Conservation (phyloP, 1,140 invertebrate genomes). For the Drosophila ambigua region DNA sequence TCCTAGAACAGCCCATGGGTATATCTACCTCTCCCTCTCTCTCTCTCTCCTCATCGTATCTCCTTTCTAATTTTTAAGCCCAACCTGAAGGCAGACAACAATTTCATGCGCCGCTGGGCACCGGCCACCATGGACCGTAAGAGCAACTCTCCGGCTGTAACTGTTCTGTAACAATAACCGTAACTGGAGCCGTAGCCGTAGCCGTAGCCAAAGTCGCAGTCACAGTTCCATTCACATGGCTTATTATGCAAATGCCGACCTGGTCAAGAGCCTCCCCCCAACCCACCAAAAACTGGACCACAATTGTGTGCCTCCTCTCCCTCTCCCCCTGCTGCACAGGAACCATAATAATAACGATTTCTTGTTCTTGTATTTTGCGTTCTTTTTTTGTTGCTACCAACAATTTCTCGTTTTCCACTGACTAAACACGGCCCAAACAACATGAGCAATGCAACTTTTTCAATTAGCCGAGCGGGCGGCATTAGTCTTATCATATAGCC, state of each 20-base stretch:
- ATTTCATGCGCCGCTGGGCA: slow-evolving; percentile 74
- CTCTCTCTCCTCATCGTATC: background rate
- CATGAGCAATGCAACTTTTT: slow-evolving; percentile 69
- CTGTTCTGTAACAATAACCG: slow-evolving; percentile 34
- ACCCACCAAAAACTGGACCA: slow-evolving; percentile 46
- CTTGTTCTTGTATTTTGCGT: slow-evolving; percentile 11
- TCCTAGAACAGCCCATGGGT: slow-evolving; percentile 15
- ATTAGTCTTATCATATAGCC: slow-evolving; percentile 61
- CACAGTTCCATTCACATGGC: slow-evolving; percentile 61
- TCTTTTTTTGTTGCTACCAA: slow-evolving; percentile 3
- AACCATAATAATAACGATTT: slow-evolving; percentile 55
- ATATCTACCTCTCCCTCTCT: slow-evolving; percentile 1
- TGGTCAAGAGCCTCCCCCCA: slow-evolving; percentile 12
- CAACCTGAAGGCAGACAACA: slow-evolving; percentile 67
- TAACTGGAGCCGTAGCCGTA: slow-evolving; percentile 18
- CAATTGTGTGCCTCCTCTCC: slow-evolving; percentile 36
- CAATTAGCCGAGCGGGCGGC: slow-evolving; percentile 59
- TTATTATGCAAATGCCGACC: slow-evolving; percentile 74
- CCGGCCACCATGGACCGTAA: slow-evolving; percentile 12
- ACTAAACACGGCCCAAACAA: slow-evolving; percentile 31
- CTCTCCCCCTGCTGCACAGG: slow-evolving; percentile 7
- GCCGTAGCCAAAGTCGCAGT: slow-evolving; percentile 34
- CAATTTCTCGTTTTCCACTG: slow-evolving; percentile 44
- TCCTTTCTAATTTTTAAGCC: slow-evolving; percentile 54
- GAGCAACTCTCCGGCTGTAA: slow-evolving; percentile 1